Evolutionary conservation across 2,888 invertebrate genomes (phyloP).

Genomic region (Rhodophaea formosa): DNA sequence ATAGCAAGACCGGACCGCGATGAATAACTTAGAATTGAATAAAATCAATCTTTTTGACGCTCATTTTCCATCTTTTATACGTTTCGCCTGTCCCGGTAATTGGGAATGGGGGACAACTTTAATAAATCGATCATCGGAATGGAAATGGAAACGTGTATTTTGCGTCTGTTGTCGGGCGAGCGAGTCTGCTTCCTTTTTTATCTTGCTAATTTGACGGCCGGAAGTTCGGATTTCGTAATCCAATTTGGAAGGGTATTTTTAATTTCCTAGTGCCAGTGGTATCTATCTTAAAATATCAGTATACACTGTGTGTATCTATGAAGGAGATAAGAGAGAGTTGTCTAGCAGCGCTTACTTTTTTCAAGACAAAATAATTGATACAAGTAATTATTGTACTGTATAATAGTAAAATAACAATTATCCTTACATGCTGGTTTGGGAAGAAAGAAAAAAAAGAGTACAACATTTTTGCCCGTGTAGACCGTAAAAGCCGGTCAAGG

Average conservation of each 20-base stretch:
- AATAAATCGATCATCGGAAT: constrained; percentile 22
- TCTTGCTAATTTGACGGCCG: neutral
- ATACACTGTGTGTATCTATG: too few species aligned
- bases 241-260: neutral
- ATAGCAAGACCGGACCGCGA: constrained; percentile 17
- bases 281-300: too few species aligned
- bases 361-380: too few species aligned
- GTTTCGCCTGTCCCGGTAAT: constrained; percentile 24
- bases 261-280: neutral
- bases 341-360: too few species aligned
- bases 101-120: constrained; percentile 8
- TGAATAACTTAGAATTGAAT: constrained; percentile 28
- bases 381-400: too few species aligned
- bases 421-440: too few species aligned
- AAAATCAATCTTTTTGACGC: constrained; percentile 26
- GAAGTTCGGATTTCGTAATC: neutral
- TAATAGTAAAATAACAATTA: too few species aligned
- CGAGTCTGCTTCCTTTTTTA: neutral
- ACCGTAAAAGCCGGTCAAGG: too few species aligned
- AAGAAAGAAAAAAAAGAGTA: too few species aligned
- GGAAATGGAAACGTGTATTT: constrained; percentile 17
- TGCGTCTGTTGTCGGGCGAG: neutral
- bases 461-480: too few species aligned
- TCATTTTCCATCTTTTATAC: constrained; percentile 28
- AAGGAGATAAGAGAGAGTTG: too few species aligned